A percentile compares a stretch with the other conserved stretches of the same genome.
These are phyloP conservation scores for Drosophila lacteicornis DNA, from an alignment of 1,140 invertebrate species.

Conservation along the genomic window DNA sequence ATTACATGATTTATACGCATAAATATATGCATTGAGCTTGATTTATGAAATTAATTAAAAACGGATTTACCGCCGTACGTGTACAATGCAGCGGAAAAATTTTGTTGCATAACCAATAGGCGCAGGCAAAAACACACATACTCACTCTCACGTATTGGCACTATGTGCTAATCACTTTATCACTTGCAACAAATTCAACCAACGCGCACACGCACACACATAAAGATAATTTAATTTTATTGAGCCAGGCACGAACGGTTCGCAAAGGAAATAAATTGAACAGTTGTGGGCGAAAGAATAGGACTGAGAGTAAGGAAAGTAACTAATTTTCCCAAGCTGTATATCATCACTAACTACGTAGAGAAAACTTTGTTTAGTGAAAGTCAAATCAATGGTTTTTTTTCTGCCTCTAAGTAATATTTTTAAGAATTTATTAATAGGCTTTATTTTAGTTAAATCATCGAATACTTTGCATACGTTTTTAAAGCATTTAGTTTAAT, in stretches of 20 bases:
- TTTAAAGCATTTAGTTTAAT: too few species aligned
- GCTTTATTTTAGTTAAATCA: too few species aligned
- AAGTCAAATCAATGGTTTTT: too few species aligned
- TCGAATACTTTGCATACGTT: too few species aligned
- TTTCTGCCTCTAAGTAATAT: too few species aligned
- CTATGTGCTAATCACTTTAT: conserved; percentile 62
- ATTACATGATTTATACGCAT: conserved; percentile 81
- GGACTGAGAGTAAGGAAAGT: not conserved
- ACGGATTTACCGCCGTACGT: conserved; percentile 45
- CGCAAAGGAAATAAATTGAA: conserved; percentile 27
- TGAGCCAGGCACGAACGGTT: conserved; percentile 52
- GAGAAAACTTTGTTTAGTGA: not conserved
- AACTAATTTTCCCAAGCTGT: not conserved
- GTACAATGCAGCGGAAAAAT: conserved; percentile 43
- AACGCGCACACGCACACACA: conserved; percentile 27
- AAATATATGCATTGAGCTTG: conserved; percentile 67
- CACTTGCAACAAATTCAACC: conserved; percentile 55
- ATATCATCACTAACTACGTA: not conserved
- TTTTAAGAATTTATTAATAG: too few species aligned
- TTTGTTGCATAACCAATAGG: conserved; percentile 65
- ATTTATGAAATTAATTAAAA: conserved; percentile 82
- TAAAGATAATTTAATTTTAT: conserved; percentile 65
- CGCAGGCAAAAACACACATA: conserved; percentile 24
- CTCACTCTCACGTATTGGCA: conserved; percentile 6
- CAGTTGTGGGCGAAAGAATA: not conserved